Percentiles rank a stretch among this genome's conserved stretches.
phyloP scores from a whole-genome alignment of 2,888 invertebrate species.

The Melinaea menophilus region DNA sequence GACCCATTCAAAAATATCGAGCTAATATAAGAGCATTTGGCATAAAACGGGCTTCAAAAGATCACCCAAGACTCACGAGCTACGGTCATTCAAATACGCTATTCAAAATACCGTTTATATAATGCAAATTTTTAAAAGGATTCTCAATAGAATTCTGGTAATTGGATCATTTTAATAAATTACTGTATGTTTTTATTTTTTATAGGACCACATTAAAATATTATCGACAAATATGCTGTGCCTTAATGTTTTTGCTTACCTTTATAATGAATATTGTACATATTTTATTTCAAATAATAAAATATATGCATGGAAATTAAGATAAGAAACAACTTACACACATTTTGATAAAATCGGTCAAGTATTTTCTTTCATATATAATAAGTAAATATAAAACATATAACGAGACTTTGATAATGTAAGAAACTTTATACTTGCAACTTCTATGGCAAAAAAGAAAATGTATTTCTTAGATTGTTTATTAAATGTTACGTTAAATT shows the following conservation, averaged over 20 bases:
- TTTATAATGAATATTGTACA: no score
- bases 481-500: no score
- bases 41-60: slow-evolving; percentile 29
- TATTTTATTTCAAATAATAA: no score
- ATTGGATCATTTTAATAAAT: slow-evolving; percentile 5
- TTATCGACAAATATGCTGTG: no score
- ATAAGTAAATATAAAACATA: not conserved
- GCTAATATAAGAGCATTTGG: slow-evolving; percentile 16
- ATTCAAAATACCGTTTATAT: slow-evolving; percentile 18
- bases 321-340: not conserved
- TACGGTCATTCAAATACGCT: slow-evolving; percentile 27
- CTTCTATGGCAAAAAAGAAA: no score
- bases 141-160: slow-evolving; percentile 3
- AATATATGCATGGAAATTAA: not conserved
- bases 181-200: not conserved
- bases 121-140: slow-evolving; percentile 10
- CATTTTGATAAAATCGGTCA: slow-evolving; percentile 4
- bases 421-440: not conserved
- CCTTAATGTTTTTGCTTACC: no score
- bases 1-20: slow-evolving; percentile 12
- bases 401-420: not conserved
- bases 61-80: slow-evolving; percentile 18
- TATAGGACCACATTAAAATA: not conserved
- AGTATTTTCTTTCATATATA: not conserved
- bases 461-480: no score